Evolutionary conservation across 2,113 vertebrate genomes (phyloP).

Genomic region (Xiphophorus hellerii): DNA sequence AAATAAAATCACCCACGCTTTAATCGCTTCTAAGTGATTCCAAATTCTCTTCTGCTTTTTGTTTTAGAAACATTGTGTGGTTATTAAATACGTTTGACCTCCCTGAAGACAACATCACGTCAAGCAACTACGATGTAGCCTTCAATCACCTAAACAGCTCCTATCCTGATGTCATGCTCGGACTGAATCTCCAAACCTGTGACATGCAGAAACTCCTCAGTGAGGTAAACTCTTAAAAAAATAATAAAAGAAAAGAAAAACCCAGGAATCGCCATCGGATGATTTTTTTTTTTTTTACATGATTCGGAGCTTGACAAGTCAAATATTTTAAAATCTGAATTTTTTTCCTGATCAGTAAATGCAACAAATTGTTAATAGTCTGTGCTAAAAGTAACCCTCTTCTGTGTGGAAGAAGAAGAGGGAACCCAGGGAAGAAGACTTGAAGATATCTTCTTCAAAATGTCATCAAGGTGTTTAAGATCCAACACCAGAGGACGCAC

Average conservation of each 20-base stretch:
- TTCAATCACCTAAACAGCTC: slow-evolving; percentile 53
- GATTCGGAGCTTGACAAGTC: neutral
- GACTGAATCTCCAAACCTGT: slow-evolving; percentile 55
- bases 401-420: neutral
- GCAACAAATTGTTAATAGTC: neutral
- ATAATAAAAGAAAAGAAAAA: neutral
- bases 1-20: neutral
- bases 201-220: slow-evolving; percentile 69
- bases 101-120: slow-evolving; percentile 64
- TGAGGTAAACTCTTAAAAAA: slow-evolving; percentile 23
- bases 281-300: neutral
- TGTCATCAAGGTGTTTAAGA: neutral
- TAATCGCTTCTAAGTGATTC: neutral
- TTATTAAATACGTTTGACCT: slow-evolving; percentile 65
- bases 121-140: slow-evolving; percentile 51
- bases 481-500: neutral
- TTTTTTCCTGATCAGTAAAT: neutral
- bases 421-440: neutral
- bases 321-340: neutral
- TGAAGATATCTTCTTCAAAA: neutral
- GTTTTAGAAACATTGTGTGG: slow-evolving; percentile 67
- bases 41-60: neutral
- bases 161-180: slow-evolving; percentile 35
- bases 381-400: neutral
- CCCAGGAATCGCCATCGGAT: too few relatives aligned